Conservation (phyloP, 2,888 invertebrate genomes). For the Leptopilina drosophilae region DNA sequence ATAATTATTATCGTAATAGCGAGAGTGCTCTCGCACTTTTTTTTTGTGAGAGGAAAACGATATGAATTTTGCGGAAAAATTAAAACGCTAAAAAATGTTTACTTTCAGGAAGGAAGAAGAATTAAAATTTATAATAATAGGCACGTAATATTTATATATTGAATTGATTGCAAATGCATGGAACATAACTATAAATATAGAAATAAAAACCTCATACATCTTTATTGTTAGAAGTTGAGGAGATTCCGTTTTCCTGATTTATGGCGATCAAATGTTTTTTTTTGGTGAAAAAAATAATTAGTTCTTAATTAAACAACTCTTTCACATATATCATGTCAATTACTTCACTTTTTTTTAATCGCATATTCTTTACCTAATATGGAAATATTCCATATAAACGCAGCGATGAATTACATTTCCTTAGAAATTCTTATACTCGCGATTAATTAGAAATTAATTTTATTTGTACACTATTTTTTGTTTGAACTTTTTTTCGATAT, state of each 20-base stretch:
- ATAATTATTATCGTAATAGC: no score
- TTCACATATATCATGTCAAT: conserved; percentile 26
- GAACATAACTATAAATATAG: no score
- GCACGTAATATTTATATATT: neutral
- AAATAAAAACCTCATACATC: neutral
- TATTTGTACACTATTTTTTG: neutral
- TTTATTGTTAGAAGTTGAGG: neutral
- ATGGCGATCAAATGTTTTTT: neutral
- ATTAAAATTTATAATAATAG: neutral
- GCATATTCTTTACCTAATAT: neutral
- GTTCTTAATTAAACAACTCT: conserved; percentile 5
- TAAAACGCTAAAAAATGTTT: neutral
- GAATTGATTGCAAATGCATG: neutral
- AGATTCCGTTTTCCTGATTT: conserved; percentile 18
- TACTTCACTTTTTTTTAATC: neutral
- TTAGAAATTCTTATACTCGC: conserved; percentile 17
- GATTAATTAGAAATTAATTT: neutral
- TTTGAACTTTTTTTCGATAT: neutral
- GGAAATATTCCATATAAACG: conserved; percentile 18
- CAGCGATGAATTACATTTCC: conserved; percentile 17
- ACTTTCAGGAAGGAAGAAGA: conserved; percentile 25
- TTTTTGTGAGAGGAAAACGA: conserved; percentile 42
- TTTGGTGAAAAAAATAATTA: neutral
- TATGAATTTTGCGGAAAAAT: conserved; percentile 48
- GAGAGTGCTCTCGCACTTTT: no score